Evolutionary conservation across 2,888 invertebrate genomes (phyloP).

Genomic region (Ramazzottius varieornatus): DNA sequence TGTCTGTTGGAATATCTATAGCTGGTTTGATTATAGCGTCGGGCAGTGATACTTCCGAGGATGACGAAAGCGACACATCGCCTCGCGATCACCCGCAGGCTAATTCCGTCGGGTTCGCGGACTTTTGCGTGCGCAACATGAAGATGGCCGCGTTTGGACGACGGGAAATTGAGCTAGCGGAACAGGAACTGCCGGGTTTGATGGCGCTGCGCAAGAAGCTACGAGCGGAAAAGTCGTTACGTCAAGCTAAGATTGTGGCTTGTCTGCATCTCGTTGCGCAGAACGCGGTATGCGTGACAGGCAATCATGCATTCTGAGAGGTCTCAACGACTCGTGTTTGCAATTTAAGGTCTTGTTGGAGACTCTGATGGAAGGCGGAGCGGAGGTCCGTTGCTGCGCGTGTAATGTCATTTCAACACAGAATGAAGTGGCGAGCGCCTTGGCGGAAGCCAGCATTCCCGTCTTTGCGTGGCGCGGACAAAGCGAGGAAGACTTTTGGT

Average conservation of each 20-base stretch:
- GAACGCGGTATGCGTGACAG: constrained; percentile 44
- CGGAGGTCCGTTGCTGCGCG: constrained; percentile 78
- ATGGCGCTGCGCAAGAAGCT: constrained; percentile 76
- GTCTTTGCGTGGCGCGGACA: constrained; percentile 92
- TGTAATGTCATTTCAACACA: constrained; percentile 96
- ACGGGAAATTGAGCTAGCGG: constrained; percentile 86
- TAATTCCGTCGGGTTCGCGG: constrained; percentile 50
- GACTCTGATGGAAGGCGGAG: constrained; percentile 59
- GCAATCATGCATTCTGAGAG: not conserved
- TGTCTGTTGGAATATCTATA: too few species aligned
- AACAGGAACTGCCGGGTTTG: constrained; percentile 96
- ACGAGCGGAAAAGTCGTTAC: constrained; percentile 68
- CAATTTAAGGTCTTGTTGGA: constrained; percentile 45
- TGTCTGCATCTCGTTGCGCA: constrained; percentile 97
- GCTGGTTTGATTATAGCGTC: too few species aligned
- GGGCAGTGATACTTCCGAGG: constrained; percentile 37
- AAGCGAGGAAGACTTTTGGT: constrained; percentile 95
- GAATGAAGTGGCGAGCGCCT: constrained; percentile 85
- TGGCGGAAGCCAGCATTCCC: constrained; percentile 59
- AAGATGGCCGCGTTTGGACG: constrained; percentile 75
- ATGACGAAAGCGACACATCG: constrained; percentile 48
- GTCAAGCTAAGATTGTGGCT: constrained; percentile 81
- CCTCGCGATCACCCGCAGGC: constrained; percentile 76
- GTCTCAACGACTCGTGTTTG: constrained; percentile 5
- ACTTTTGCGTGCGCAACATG: constrained; percentile 81